These are phyloP conservation scores for Bombus sibiricus DNA, from an alignment of 1,140 invertebrate genomes.

Conservation along the genomic window DNA sequence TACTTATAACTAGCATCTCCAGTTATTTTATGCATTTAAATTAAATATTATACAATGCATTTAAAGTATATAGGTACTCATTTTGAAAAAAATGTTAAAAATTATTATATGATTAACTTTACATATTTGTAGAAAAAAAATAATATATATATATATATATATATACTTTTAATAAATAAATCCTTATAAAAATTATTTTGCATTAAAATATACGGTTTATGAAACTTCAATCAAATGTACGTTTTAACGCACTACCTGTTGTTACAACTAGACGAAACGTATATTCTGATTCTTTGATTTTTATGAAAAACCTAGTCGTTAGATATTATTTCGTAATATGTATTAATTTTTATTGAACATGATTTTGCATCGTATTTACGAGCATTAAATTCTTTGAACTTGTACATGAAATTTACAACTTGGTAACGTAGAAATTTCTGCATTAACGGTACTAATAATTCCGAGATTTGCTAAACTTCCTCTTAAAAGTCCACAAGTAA, in stretches of 20 bases:
- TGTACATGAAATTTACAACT: constrained; percentile 97
- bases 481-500: constrained; percentile 97
- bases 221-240: neutral
- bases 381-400: constrained; percentile 86
- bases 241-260: neutral
- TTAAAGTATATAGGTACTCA: constrained; percentile 1
- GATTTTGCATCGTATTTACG: neutral
- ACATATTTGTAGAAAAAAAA: neutral
- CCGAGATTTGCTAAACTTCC: constrained; percentile 97
- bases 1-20: too few relatives aligned
- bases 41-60: neutral
- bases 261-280: constrained; percentile 8
- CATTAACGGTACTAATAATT: constrained; percentile 96
- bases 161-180: too few relatives aligned
- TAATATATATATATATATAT: neutral
- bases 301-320: neutral
- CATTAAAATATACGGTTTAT: constrained; percentile 10
- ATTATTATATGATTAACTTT: constrained; percentile 1
- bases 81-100: neutral
- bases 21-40: neutral
- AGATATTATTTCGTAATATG: neutral
- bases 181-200: neutral
- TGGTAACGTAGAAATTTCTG: constrained; percentile 96
- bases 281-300: neutral
- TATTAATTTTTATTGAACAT: neutral